Base-by-base conservation (phyloP, 2,113 vertebrate species). In the Rousettus leschenaultii region DNA sequence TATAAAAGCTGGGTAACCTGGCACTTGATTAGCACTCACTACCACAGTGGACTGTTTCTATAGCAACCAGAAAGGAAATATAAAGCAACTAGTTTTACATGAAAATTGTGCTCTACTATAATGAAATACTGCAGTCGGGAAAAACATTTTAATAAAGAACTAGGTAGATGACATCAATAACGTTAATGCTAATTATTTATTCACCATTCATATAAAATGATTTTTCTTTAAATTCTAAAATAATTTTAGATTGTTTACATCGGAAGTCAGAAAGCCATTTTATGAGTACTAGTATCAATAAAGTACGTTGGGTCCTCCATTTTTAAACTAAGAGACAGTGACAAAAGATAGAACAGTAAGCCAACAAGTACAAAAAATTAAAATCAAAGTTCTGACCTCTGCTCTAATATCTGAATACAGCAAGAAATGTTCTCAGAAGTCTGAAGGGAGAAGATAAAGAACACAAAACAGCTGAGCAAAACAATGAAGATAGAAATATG, bases 51-150 rank as follows among this genome's bases (percentile, higher is more conserved):
- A 86, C 96, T 80, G 96, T 98, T 98, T 95, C 98, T 74, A 98
- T 90, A 97, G 98, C 97, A 98, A 98, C 98, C 96, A 65, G 95
- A 78, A 96, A 97, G 94, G 97, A 98, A 98, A 95, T 98, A 98
- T 86, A 98, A 97, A 98, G 98, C 98, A 98, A 97, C 97, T 97
- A 98, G 95, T 97, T 98, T 98, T 98, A 98, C 96, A 97, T 96
- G 95, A 98, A 98, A 98, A 99, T 97, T 98, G 98, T 97, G 98
- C 98, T 98, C 97, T 96, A 96, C 97, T 97, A 98, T 98, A 98
- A 98, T 98, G 97, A 92, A 98, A 98, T 94, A 91, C 15, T 68
- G 63, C 35, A 53, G 26, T 73, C 43, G 59, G 48, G n/a, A 77
- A 96, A 95, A 48, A n/a, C 70, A 97, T 92, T 95, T 13, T 97